Base-by-base conservation (phyloP, 1,140 invertebrate species). In the Drosophila ironensis region DNA sequence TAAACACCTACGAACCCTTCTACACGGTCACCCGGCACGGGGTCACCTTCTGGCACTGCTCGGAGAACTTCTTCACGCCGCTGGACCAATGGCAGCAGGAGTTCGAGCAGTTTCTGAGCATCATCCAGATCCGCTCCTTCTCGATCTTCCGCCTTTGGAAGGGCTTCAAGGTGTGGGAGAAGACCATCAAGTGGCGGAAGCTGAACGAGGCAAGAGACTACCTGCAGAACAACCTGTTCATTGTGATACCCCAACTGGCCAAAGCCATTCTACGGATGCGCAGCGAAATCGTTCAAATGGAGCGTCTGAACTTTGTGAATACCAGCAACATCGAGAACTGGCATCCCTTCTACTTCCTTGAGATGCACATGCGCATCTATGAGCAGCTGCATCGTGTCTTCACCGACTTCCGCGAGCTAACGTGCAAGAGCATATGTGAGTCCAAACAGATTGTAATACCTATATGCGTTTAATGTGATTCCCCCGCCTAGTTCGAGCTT, bases 91-190 rank as follows among this genome's bases (percentile, higher is more conserved):
- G 94, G 94, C 93, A 95, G 87, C 91, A 92, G 63, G 94, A 95
- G 74, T 95, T 95, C 64, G 91, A 92, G 8, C 92, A 92, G 73
- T 95, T 94, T 71, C 91, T 93, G 16, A 91, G 93, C 72, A 88
- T 95, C 3, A 93, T 93, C 30, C 91, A 94, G 76, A 95, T 96
- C 33, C 93, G 92, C 56, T 93, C 93, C 16, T 97, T 97, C 88
- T 90, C 91, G 12, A 88, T 93, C 16, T 97, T 94, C 84, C 92
- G 94, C 7, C 92, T 93, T 42, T 97, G 96, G 95, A 97, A 96
- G 89, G 93, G 94, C 0, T 96, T 97, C 88, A 95, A 94, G 72
- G 92, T 94, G 0, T 97, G 96, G 96, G 91, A 92, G 28, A 95
- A 95, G 77, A 94, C 93, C n/a, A 92, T 97, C 11, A 90, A 92